Evolutionary conservation across 2,888 invertebrate species (phyloP).

Genomic region (Magallana nippona): DNA sequence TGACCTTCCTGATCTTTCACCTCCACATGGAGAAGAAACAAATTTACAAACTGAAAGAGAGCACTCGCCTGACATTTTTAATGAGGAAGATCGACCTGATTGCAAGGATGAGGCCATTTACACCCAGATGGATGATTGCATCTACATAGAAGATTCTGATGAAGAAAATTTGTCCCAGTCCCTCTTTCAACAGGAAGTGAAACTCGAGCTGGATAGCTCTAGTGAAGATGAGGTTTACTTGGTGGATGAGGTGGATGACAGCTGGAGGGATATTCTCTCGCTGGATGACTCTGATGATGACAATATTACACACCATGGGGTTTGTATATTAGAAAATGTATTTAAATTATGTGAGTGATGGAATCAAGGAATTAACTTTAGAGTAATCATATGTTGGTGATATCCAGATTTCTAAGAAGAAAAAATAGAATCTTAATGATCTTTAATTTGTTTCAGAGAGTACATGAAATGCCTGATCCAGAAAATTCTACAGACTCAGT

Average conservation of each 20-base stretch:
- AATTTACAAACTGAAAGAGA: background rate
- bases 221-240: background rate
- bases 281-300: constrained; percentile 22
- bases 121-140: constrained; percentile 32
- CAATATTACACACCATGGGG: no score
- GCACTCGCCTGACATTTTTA: background rate
- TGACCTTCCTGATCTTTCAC: constrained; percentile 18
- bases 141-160: constrained; percentile 37
- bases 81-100: constrained; percentile 2
- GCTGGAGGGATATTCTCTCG: constrained; percentile 3
- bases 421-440: background rate
- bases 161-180: constrained; percentile 20
- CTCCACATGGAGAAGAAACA: background rate
- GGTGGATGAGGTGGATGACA: background rate
- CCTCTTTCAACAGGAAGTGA: constrained; percentile 3
- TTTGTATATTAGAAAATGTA: background rate
- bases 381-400: no score
- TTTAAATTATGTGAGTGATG: no score
- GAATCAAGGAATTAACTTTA: no score
- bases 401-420: no score
- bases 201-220: background rate
- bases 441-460: background rate
- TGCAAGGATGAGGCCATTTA: background rate
- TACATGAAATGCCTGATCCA: background rate
- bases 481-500: background rate